A percentile compares a stretch with the other conserved stretches of the same genome.
phyloP scores from a whole-genome alignment of 2,113 vertebrate genomes.

The Lophius piscatorius region DNA sequence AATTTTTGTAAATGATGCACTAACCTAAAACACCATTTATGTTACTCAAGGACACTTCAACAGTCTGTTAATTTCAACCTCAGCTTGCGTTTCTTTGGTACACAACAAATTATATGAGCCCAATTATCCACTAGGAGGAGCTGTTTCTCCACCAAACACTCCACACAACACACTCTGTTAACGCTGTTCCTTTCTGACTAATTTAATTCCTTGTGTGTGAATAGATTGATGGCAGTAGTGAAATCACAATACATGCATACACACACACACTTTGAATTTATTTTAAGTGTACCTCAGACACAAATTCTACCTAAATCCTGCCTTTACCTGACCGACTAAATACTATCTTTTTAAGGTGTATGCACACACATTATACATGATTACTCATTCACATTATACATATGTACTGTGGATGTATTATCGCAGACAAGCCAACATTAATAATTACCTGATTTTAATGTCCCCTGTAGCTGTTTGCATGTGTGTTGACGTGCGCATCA shows the following conservation, averaged over 20 bases:
- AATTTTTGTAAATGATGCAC: too few species aligned
- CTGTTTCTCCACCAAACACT: conserved; percentile 76
- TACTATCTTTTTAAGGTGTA: conserved; percentile 3
- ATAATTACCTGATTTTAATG: conserved; percentile 22
- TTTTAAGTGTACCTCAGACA: conserved; percentile 69
- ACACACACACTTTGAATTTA: conserved; percentile 51
- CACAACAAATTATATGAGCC: not conserved
- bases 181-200: conserved; percentile 34
- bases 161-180: too few species aligned
- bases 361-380: not conserved
- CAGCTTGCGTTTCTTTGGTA: too few species aligned
- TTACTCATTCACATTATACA: conserved; percentile 23
- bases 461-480: conserved; percentile 11
- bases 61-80: not conserved
- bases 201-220: conserved; percentile 72
- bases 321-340: conserved; percentile 39
- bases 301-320: conserved; percentile 43
- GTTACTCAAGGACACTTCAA: too few species aligned
- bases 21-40: too few species aligned
- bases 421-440: conserved; percentile 7
- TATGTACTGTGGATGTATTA: conserved; percentile 2
- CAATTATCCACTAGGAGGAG: conserved; percentile 62
- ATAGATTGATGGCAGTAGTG: conserved; percentile 79
- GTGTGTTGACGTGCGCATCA: not conserved
- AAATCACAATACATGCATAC: conserved; percentile 59